Evolutionary conservation across 2,113 vertebrate genomes (phyloP).

Genomic region (Poeciliopsis prolifica): DNA sequence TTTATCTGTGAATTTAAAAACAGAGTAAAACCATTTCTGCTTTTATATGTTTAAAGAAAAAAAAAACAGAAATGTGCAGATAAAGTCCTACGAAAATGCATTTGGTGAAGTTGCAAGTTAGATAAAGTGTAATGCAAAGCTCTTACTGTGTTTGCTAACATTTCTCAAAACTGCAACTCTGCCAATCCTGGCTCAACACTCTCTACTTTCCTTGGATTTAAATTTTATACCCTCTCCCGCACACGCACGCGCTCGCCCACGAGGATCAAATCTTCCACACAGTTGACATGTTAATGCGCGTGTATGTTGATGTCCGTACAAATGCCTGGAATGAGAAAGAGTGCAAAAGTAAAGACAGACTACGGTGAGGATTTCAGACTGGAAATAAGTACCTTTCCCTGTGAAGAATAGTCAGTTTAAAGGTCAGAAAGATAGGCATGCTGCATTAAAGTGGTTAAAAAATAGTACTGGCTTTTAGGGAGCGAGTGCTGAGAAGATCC

Average conservation of each 20-base stretch:
- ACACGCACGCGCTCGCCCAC: not conserved
- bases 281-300: not conserved
- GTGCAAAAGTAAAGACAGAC: not conserved
- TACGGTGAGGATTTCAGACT: slow-evolving; percentile 7
- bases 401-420: slow-evolving; percentile 31
- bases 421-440: slow-evolving; percentile 26
- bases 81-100: too few species aligned
- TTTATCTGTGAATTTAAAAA: too few species aligned
- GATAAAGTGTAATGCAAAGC: too few species aligned
- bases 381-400: slow-evolving; percentile 2
- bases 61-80: too few species aligned
- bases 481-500: slow-evolving; percentile 22
- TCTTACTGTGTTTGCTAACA: too few species aligned
- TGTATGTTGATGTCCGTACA: not conserved
- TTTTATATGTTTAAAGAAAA: too few species aligned
- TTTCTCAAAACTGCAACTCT: too few species aligned
- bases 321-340: not conserved
- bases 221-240: too few species aligned
- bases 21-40: too few species aligned
- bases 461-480: slow-evolving; percentile 13
- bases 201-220: too few species aligned
- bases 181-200: too few species aligned
- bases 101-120: too few species aligned
- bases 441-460: slow-evolving; percentile 2
- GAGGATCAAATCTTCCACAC: not conserved